Percentiles rank a stretch among this genome's conserved stretches.
Conservation (phyloP, 2,888 invertebrate species). For the Auanema freiburgensis region DNA sequence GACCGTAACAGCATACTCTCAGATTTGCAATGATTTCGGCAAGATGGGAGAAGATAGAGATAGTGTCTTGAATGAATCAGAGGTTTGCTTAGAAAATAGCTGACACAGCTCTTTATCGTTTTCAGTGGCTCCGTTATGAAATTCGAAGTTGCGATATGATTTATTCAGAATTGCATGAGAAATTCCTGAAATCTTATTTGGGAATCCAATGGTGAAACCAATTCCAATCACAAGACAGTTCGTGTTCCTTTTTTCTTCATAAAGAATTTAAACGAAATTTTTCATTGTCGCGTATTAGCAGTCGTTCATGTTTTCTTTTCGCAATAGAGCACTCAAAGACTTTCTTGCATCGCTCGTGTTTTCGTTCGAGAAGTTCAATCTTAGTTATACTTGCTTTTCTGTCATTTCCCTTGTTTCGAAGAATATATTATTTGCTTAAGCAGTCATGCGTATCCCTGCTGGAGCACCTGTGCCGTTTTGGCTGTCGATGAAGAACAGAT, state of each 20-base stretch:
- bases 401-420: not conserved
- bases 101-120: not conserved
- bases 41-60: constrained; percentile 38
- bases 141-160: constrained; percentile 54
- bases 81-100: constrained; percentile 16
- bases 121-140: constrained; percentile 54
- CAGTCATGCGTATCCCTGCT: constrained; percentile 50
- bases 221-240: not conserved
- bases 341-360: too few relatives aligned
- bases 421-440: constrained; percentile 4
- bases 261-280: too few relatives aligned
- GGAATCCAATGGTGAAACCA: constrained; percentile 51
- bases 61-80: constrained; percentile 47
- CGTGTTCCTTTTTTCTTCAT: too few relatives aligned
- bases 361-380: too few relatives aligned
- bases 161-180: constrained; percentile 54
- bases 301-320: too few relatives aligned
- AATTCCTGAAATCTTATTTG: constrained; percentile 54
- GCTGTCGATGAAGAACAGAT: constrained; percentile 43
- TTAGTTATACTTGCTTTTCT: too few relatives aligned
- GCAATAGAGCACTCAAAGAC: too few relatives aligned
- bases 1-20: not conserved
- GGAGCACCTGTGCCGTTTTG: constrained; percentile 55
- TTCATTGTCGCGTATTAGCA: too few relatives aligned
- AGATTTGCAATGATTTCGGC: constrained; percentile 46